A percentile compares a stretch with the other conserved stretches of the same genome.
Evolutionary conservation across 2,113 vertebrate genomes (phyloP).

Genomic region (Antechinus flavipes): DNA sequence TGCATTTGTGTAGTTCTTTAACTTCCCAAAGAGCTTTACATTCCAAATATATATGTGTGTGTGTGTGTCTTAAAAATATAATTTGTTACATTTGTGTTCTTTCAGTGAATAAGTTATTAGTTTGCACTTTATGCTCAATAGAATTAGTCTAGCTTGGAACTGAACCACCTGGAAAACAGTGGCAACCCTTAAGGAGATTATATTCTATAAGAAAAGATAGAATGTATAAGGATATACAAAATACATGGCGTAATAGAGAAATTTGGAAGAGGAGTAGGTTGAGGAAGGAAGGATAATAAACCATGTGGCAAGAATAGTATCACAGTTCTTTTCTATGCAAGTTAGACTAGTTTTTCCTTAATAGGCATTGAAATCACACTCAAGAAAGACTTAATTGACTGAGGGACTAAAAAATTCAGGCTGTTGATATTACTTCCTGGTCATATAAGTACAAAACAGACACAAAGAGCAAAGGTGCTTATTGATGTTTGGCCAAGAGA

Average conservation of each 20-base stretch:
- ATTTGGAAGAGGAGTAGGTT: background rate
- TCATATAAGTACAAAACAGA: background rate
- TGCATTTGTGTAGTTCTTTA: background rate
- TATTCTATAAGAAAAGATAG: background rate
- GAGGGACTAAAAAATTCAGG: background rate
- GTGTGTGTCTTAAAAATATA: background rate
- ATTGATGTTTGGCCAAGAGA: background rate
- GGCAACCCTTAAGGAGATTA: background rate
- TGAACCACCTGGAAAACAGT: background rate
- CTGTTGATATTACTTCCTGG: background rate
- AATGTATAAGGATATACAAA: background rate
- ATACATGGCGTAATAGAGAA: background rate
- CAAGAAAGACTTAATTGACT: background rate
- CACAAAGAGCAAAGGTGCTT: background rate
- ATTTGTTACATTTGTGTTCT: background rate
- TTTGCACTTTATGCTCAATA: background rate
- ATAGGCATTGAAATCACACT: background rate
- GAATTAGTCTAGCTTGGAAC: background rate
- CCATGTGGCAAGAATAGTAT: background rate
- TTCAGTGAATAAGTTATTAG: background rate
- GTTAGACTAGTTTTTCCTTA: background rate
- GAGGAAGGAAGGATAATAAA: background rate
- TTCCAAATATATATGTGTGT: background rate
- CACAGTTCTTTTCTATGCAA: background rate
- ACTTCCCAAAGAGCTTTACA: background rate